Evolutionary conservation across 1,140 invertebrate genomes (phyloP).

Genomic region (Wiebesia pumilae): DNA sequence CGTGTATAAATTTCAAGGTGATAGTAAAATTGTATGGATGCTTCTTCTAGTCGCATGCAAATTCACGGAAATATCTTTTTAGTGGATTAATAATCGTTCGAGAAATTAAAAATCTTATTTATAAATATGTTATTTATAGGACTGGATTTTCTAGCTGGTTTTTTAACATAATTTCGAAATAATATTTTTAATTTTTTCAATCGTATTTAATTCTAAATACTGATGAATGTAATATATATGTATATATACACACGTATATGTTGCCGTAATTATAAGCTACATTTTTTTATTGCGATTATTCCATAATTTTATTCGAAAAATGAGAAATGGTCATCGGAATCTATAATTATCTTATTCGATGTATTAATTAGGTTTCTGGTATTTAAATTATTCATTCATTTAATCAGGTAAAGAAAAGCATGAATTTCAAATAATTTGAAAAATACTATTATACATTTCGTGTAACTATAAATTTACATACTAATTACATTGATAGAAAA

Average conservation of each 20-base stretch:
- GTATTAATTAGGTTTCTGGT: too few species aligned
- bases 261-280: too few species aligned
- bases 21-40: conserved; percentile 45
- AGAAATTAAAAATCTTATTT: not conserved
- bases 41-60: not conserved
- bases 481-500: not conserved
- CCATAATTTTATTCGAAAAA: not conserved
- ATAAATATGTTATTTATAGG: not conserved
- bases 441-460: not conserved
- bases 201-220: not conserved
- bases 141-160: too few species aligned
- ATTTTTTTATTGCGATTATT: not conserved
- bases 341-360: not conserved
- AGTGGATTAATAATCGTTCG: not conserved
- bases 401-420: not conserved
- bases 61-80: conserved; percentile 21
- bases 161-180: too few species aligned
- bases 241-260: too few species aligned
- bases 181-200: not conserved
- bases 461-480: not conserved
- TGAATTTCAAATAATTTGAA: not conserved
- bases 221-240: too few species aligned
- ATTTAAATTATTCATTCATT: not conserved
- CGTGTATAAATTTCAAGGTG: conserved; percentile 48
- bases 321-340: not conserved